A percentile compares a stretch with the other conserved stretches of the same genome.
Evolutionary conservation across 30 jellyfish, hydroid and myxozoan genomes (phyloP).

Genomic region (Aurelia sp.): DNA sequence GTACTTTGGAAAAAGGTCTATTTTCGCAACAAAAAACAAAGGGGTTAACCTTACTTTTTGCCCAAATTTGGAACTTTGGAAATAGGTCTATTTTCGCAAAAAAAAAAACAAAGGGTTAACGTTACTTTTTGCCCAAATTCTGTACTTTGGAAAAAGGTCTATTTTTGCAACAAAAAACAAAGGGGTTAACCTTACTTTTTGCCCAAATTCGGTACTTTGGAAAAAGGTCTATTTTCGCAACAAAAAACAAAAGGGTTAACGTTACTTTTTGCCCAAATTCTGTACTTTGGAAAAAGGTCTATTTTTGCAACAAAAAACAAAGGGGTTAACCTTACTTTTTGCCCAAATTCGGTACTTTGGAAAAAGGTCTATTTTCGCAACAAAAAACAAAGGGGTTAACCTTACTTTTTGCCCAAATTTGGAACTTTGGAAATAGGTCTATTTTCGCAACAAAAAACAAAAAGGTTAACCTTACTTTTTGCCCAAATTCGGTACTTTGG

Average conservation of each 20-base stretch:
- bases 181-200: too few species aligned
- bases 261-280: too few species aligned
- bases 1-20: background rate
- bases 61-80: too few species aligned
- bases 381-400: background rate
- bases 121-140: too few species aligned
- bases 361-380: background rate
- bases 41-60: too few species aligned
- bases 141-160: too few species aligned
- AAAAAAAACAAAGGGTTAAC: too few species aligned
- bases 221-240: too few species aligned
- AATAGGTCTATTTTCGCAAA: too few species aligned
- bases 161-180: too few species aligned
- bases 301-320: background rate
- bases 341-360: background rate
- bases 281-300: background rate
- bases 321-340: background rate
- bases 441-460: background rate
- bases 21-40: background rate
- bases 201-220: too few species aligned
- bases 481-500: background rate
- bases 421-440: background rate
- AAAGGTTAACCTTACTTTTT: background rate
- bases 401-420: background rate
- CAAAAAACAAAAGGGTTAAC: too few species aligned